A percentile compares a stretch with the other conserved stretches of the same genome.
phyloP scores from a whole-genome alignment of 2,888 invertebrate genomes.

The Torymus aiolomorphi region DNA sequence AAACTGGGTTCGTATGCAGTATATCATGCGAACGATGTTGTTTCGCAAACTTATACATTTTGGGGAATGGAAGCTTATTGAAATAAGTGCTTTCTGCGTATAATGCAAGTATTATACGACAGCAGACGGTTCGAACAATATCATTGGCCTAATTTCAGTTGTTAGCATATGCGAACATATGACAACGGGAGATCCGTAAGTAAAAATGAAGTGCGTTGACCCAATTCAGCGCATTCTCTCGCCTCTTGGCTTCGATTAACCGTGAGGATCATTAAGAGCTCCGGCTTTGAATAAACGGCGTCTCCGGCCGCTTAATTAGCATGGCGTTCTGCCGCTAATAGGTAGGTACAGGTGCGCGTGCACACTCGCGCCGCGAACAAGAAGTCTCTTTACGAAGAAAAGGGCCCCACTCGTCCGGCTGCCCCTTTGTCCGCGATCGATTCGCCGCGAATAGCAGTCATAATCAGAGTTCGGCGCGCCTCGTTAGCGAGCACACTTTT shows the following conservation, averaged over 20 bases:
- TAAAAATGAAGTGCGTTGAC: conserved; percentile 7
- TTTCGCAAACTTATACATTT: too few species aligned
- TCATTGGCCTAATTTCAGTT: too few species aligned
- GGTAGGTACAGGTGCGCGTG: neutral
- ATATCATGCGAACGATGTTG: too few species aligned
- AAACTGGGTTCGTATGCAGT: neutral
- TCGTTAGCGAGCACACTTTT: conserved; percentile 16
- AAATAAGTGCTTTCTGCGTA: too few species aligned
- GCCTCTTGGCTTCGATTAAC: conserved; percentile 18
- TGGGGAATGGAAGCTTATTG: too few species aligned
- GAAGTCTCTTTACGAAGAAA: conserved; percentile 32
- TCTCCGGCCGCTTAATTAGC: conserved; percentile 34
- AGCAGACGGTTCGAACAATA: too few species aligned
- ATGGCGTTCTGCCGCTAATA: conserved; percentile 20
- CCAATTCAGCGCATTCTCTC: conserved; percentile 20
- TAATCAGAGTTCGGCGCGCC: conserved; percentile 4
- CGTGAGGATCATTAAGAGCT: conserved; percentile 28
- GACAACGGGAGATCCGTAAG: neutral
- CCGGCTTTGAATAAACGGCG: conserved; percentile 19
- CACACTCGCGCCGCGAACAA: conserved; percentile 21
- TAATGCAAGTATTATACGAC: too few species aligned
- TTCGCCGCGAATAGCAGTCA: neutral
- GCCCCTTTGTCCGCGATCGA: conserved; percentile 20
- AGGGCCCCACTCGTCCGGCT: neutral
- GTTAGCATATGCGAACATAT: too few species aligned